Conservation (phyloP, 2,888 invertebrate genomes). For the Ephialtes manifestator region DNA sequence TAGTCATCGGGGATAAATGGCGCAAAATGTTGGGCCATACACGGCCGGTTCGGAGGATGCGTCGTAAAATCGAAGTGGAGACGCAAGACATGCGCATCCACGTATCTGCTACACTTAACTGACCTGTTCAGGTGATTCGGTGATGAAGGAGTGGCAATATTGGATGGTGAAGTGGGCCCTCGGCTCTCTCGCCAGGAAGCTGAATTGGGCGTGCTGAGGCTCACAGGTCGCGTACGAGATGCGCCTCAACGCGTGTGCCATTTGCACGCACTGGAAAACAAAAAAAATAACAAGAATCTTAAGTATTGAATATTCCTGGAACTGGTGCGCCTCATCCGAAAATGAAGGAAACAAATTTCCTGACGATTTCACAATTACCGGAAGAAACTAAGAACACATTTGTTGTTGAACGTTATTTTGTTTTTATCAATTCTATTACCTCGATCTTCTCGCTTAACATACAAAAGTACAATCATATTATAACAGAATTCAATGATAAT, state of each 20-base stretch:
- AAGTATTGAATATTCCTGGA: slow-evolving; percentile 52
- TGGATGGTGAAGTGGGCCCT: slow-evolving; percentile 90
- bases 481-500: too few species aligned
- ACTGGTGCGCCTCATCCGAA: not conserved
- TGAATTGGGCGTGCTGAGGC: slow-evolving; percentile 92
- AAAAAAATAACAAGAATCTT: slow-evolving; percentile 53
- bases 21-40: slow-evolving; percentile 48
- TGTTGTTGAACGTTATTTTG: not conserved
- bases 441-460: not conserved
- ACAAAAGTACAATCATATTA: too few species aligned
- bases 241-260: slow-evolving; percentile 94
- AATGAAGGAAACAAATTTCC: not conserved
- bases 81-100: not conserved
- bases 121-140: slow-evolving; percentile 92
- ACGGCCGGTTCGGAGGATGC: slow-evolving; percentile 1
- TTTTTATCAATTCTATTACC: not conserved
- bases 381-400: not conserved
- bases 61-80: slow-evolving; percentile 51
- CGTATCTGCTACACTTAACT: slow-evolving; percentile 73
- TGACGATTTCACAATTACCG: not conserved
- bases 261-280: slow-evolving; percentile 91
- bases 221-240: slow-evolving; percentile 96
- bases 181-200: slow-evolving; percentile 92
- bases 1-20: slow-evolving; percentile 58
- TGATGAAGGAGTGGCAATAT: slow-evolving; percentile 94